Conservation (phyloP, 2,888 invertebrate genomes). For the Leucoptera coffeella region DNA sequence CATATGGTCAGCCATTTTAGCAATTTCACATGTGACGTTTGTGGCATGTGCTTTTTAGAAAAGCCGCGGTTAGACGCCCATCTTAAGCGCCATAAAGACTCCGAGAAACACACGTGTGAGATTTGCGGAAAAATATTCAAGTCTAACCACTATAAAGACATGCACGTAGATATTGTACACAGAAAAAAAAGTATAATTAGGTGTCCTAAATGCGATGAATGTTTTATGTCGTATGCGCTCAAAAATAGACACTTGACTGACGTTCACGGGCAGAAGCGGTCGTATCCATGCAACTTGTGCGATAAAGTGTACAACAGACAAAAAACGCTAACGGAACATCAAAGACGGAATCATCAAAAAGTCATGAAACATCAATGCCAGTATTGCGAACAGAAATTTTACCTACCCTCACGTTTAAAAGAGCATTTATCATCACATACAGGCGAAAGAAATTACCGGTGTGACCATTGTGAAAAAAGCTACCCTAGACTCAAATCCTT, state of each 20-base stretch:
- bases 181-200: constrained; percentile 36
- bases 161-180: constrained; percentile 40
- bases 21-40: constrained; percentile 36
- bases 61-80: constrained; percentile 42
- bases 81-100: constrained; percentile 35
- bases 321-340: constrained; percentile 36
- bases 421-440: constrained; percentile 51
- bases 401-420: constrained; percentile 30
- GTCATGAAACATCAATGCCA: constrained; percentile 47
- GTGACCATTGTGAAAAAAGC: constrained; percentile 53
- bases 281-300: constrained; percentile 37
- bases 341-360: constrained; percentile 33
- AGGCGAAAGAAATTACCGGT: constrained; percentile 48
- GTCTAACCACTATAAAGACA: constrained; percentile 36
- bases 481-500: constrained; percentile 54
- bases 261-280: constrained; percentile 33
- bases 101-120: constrained; percentile 45
- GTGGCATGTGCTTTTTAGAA: constrained; percentile 41
- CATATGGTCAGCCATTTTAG: constrained; percentile 42
- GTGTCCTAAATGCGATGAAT: constrained; percentile 35
- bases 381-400: constrained; percentile 47
- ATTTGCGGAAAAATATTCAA: constrained; percentile 42
- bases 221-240: constrained; percentile 38
- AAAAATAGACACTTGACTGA: constrained; percentile 37
- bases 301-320: constrained; percentile 40